These are phyloP conservation scores for Acanthiza pusilla DNA, from an alignment of 2,797 vertebrate genomes.

Conservation along the genomic window DNA sequence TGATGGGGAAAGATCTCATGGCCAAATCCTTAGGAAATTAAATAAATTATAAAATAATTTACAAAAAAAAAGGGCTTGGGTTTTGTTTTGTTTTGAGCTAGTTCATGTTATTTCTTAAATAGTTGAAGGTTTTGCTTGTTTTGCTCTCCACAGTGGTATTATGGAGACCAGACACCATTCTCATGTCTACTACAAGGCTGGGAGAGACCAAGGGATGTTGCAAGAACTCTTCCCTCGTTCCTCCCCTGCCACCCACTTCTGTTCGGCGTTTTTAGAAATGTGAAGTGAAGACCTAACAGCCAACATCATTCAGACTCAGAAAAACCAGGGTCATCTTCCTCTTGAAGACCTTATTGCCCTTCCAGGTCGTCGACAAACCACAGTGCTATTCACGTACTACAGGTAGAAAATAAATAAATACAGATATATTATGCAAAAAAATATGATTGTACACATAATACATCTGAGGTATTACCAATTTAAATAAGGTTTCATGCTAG, in stretches of 20 bases:
- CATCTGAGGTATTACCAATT: constrained; percentile 84
- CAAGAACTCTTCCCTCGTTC: fast-evolving
- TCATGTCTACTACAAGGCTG: not conserved
- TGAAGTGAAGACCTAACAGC: not conserved
- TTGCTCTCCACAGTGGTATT: not conserved
- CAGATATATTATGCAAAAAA: constrained; percentile 79
- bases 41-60: constrained; percentile 72
- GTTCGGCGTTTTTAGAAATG: not conserved
- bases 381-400: constrained; percentile 69
- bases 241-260: not conserved
- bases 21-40: constrained; percentile 70
- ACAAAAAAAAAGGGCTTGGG: not conserved
- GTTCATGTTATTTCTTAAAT: not conserved
- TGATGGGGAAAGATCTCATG: constrained; percentile 74
- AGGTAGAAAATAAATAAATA: constrained; percentile 75
- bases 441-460: constrained; percentile 81
- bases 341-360: constrained; percentile 74
- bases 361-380: constrained; percentile 72
- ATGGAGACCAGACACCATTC: not conserved
- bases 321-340: not conserved
- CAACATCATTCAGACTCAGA: not conserved
- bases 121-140: not conserved
- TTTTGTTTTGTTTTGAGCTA: not conserved
- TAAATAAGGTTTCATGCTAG: constrained; percentile 80
- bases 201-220: not conserved